phyloP scores from a whole-genome alignment of 2,797 vertebrate species.

The Glyptemys insculpta region DNA sequence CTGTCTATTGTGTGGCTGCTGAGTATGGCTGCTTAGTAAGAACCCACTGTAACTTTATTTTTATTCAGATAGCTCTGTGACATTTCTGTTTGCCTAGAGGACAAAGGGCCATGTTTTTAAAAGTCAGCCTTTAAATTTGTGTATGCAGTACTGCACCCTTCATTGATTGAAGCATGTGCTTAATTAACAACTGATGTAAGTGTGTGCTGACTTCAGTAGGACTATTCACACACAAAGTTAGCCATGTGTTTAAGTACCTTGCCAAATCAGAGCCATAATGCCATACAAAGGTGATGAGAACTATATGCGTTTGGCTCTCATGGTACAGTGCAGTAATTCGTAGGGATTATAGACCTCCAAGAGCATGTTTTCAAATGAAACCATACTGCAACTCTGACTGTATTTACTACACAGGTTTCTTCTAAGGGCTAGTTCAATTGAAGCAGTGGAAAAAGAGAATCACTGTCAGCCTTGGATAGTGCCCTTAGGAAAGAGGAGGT shows the following conservation, averaged over 20 bases:
- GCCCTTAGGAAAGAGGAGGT: neutral
- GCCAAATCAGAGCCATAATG: neutral
- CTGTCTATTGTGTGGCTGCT: neutral
- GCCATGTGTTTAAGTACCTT: neutral
- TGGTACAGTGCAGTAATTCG: neutral
- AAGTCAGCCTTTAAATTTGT: neutral
- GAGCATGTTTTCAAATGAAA: neutral
- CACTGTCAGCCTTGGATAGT: rapidly evolving
- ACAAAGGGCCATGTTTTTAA: neutral
- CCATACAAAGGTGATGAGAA: neutral
- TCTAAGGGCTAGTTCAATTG: neutral
- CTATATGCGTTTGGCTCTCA: neutral
- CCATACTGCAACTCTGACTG: neutral
- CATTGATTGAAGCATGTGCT: neutral
- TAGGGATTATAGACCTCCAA: neutral
- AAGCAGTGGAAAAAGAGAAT: neutral
- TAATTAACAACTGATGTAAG: neutral
- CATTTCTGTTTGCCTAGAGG: neutral
- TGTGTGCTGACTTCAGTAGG: too few species aligned
- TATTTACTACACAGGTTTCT: neutral
- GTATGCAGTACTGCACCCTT: neutral
- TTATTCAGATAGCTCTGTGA: neutral
- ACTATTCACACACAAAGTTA: neutral
- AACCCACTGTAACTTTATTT: neutral
- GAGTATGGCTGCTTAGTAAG: neutral